These are phyloP conservation scores for Macaca mulatta DNA, from an alignment of 2,113 vertebrate species.

Conservation along the genomic window DNA sequence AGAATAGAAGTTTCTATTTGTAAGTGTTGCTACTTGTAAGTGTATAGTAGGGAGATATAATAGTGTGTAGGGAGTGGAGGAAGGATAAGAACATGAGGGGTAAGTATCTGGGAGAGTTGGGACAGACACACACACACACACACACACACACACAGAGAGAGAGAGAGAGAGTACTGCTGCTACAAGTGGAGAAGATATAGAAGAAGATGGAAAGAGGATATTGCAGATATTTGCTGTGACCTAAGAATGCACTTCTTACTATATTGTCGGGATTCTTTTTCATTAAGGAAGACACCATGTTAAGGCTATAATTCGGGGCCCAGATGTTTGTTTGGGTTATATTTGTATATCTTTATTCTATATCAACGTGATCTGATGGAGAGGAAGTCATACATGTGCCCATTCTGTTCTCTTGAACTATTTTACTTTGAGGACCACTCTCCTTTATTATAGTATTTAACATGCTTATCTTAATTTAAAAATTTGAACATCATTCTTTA, in stretches of 20 bases:
- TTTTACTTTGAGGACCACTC: not conserved
- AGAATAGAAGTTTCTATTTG: not conserved
- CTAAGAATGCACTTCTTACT: not conserved
- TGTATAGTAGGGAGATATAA: not conserved
- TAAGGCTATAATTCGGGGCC: not conserved
- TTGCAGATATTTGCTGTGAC: not conserved
- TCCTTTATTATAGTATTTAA: not conserved
- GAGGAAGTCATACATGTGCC: not conserved
- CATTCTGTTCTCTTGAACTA: not conserved
- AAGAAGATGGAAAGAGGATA: not conserved
- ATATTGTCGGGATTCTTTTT: not conserved
- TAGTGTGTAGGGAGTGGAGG: not conserved
- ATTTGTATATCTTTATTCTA: not conserved
- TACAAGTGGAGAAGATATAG: not conserved
- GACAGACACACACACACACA: too few relatives aligned
- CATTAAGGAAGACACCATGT: not conserved
- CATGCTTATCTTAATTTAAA: not conserved
- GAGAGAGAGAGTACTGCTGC: not conserved
- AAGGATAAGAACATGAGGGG: not conserved
- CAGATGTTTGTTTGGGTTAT: not conserved
- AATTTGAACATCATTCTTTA: not conserved
- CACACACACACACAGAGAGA: too few relatives aligned
- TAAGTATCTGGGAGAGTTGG: not conserved
- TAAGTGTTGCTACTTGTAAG: not conserved
- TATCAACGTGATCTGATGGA: not conserved